Base-by-base conservation (phyloP, 2,113 vertebrate species). In the Spizaetus ornatus region DNA sequence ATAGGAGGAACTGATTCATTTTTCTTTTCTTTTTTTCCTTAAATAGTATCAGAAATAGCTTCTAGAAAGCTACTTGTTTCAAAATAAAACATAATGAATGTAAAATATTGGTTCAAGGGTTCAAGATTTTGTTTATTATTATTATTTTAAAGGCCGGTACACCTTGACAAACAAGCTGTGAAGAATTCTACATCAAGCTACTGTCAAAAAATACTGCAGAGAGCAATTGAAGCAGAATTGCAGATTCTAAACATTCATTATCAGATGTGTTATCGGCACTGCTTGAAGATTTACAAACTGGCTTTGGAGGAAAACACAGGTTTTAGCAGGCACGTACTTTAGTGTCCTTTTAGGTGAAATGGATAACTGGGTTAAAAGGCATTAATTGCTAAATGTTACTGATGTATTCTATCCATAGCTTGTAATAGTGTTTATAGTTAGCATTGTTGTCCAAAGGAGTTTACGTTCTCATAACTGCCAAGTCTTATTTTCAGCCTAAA, bases 191-290 rank as follows among this genome's bases (percentile, higher is more conserved):
- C 73, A 4, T 82, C 94, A 3, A 13, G 47, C 42, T 97, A 45
- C 95, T 97, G 94, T 81, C 63, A 94, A 17, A 73, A 80, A 4
- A 29, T 82, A 2, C 67, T 95, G 70, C 96, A 97, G 91, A 97
- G 98, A 95, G 98, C 97, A 0, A 10, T 87, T 34, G 94, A 92
- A 32, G 98, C 98, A 3, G 98, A 98, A 78, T 26, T 97, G 86
- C 95, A 98, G 58, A 65, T 98, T 53, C 65, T 98, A 34, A 80
- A 80, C 3, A 4, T 74, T 76, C 97, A 96, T 66, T 98, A 97
- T 4, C 76, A 96, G 45, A 73, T 97, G 95, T 98, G 97, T 63
- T 94, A 53, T 25, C 97, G 27, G 56, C 97, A 97, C 13, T 98
- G 97, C 63, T 62, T n/a, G 23, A 96, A 97, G 31, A 66, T 97